Evolutionary conservation across 2,888 invertebrate genomes (phyloP).

Genomic region (Orthonychiurus folsomi): DNA sequence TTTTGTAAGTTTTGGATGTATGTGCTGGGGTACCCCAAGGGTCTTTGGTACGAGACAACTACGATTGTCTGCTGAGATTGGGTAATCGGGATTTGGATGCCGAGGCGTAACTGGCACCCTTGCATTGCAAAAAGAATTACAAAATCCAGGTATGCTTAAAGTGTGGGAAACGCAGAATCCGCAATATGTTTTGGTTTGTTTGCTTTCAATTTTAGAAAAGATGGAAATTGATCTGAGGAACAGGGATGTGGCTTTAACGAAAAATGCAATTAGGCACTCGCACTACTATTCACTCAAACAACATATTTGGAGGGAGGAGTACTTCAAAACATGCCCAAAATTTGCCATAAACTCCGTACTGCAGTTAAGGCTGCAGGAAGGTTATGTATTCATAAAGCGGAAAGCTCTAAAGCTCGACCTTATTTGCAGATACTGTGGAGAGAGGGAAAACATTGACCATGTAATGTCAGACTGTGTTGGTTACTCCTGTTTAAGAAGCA

Average conservation of each 20-base stretch:
- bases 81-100: neutral
- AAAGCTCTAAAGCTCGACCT: neutral
- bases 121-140: neutral
- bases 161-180: neutral
- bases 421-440: neutral
- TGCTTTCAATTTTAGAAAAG: neutral
- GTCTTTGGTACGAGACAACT: neutral
- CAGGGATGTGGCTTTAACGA: neutral
- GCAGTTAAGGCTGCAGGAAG: neutral
- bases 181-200: neutral
- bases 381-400: neutral
- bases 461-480: no score
- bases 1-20: neutral
- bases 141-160: neutral
- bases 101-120: neutral
- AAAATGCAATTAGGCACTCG: neutral
- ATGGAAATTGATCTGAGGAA: neutral
- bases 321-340: neutral
- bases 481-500: no score
- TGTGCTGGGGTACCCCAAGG: neutral
- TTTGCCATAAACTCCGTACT: neutral
- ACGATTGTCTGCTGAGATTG: neutral
- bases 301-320: neutral
- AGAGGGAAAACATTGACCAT: neutral
- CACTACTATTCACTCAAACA: neutral